Percentiles rank a stretch among this genome's conserved stretches.
Conservation (phyloP, 1,140 invertebrate genomes). For the Panulirus ornatus region DNA sequence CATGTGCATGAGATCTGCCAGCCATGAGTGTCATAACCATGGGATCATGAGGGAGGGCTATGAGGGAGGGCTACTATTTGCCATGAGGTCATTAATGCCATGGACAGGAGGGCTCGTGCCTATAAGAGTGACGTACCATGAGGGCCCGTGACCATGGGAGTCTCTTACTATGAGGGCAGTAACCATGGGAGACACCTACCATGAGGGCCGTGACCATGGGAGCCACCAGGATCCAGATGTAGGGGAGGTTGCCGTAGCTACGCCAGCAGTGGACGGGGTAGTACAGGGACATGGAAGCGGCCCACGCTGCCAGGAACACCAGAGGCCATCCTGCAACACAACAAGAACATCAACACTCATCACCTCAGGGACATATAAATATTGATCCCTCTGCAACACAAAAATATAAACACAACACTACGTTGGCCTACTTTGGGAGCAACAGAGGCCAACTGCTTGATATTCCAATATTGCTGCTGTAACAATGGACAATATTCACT, state of each 20-base stretch:
- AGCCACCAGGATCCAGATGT: slow-evolving; percentile 56
- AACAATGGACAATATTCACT: too few relatives aligned
- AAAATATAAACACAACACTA: too few relatives aligned
- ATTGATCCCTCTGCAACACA: too few relatives aligned
- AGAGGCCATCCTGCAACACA: slow-evolving; percentile 30
- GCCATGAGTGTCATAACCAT: too few relatives aligned
- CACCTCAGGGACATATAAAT: too few relatives aligned
- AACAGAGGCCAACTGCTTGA: too few relatives aligned
- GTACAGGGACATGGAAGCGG: slow-evolving; percentile 36
- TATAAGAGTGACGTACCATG: neutral
- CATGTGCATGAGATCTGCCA: too few relatives aligned
- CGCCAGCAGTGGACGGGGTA: slow-evolving; percentile 55
- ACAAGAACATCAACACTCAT: too few relatives aligned
- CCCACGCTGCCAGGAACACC: slow-evolving; percentile 51
- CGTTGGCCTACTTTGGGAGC: too few relatives aligned
- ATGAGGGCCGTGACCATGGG: slow-evolving; percentile 59
- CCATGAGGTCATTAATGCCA: too few relatives aligned
- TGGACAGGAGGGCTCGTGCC: too few relatives aligned
- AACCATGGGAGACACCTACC: slow-evolving; percentile 61
- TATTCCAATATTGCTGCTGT: too few relatives aligned
- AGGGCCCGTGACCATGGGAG: neutral
- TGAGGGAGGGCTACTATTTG: neutral
- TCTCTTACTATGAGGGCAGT: slow-evolving; percentile 43
- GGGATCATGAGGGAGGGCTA: neutral
- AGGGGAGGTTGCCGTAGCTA: slow-evolving; percentile 31